Evolutionary conservation across 2,797 vertebrate species (phyloP).

Genomic region (Macrochelys suwanniensis): DNA sequence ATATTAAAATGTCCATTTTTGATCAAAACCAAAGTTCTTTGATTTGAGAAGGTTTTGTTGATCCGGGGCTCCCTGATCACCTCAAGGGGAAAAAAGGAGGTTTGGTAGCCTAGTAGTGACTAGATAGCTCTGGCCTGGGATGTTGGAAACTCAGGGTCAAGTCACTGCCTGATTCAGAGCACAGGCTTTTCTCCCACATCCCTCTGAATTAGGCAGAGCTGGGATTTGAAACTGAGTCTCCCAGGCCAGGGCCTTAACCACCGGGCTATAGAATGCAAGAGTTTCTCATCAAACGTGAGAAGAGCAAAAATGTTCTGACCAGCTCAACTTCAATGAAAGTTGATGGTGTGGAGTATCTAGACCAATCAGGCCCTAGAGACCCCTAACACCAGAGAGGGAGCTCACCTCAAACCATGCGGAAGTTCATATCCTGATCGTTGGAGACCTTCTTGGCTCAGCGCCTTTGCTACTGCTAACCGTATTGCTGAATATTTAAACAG

Average conservation of each 20-base stretch:
- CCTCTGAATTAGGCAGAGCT: background rate
- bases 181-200: background rate
- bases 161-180: background rate
- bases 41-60: background rate
- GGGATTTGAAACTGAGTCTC: background rate
- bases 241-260: background rate
- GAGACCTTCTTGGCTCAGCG: background rate
- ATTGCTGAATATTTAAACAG: conserved; percentile 8
- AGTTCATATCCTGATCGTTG: background rate
- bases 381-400: rapidly evolving
- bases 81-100: background rate
- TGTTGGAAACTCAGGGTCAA: background rate
- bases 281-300: background rate
- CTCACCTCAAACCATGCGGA: background rate
- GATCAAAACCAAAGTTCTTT: background rate
- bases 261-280: background rate
- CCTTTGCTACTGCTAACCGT: background rate
- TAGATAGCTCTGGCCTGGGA: background rate
- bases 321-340: background rate
- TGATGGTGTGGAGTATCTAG: background rate
- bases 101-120: background rate
- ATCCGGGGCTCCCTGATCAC: background rate
- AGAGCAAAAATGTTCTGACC: background rate
- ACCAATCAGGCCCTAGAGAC: rapidly evolving
- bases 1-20: background rate